Base-by-base conservation (phyloP, 1,140 invertebrate genomes). In the Leguminivora glycinivorella region DNA sequence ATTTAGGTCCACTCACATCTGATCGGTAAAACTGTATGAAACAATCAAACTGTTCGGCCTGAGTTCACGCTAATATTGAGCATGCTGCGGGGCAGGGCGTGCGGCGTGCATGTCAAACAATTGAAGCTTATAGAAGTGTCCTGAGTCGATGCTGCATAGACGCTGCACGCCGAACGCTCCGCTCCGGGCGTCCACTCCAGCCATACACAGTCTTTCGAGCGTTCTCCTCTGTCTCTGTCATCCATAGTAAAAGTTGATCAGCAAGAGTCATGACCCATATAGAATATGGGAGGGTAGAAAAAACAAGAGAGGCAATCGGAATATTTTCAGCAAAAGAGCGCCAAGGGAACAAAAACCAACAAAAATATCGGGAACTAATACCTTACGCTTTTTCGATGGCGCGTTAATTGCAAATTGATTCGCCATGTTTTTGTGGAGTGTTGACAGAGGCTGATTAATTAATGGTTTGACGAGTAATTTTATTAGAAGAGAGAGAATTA, bases 361-460 rank as follows among this genome's bases (percentile, higher is more conserved):
- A 31, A 31, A 40, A 43, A 43, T n/a, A 17, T 43, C n/a, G 4
- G 40, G 9, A 43, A n/a, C 40, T 43, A 43, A n/a, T n/a, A 43
- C 40, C 40, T 43, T 43, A 43, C 40, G 40, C 40, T 43, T 43
- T 43, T 43, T 43, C 40, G 40, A 17, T 6, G 40, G 40, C 38
- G 38, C 40, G n/a, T n/a, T 52, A 52, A 52, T 52, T 22, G 47
- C 47, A 52, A 52, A 52, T 52, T 52, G 47, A 52, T 52, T 52
- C 47, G 47, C 22, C 47, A 9, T 52, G 47, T 52, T 52, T 47
- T 52, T 52, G 14, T n/a, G 17, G 47, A n/a, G 22, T 22, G 47
- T 52, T 19, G 47, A 52, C 47, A 52, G 19, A 52, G n/a, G 47
- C 47, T 52, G 47, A 22, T 52, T 52, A 52, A 22, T 52, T 52